phyloP scores from a whole-genome alignment of 1,140 invertebrate genomes.

The Ditylenchus dipsaci region DNA sequence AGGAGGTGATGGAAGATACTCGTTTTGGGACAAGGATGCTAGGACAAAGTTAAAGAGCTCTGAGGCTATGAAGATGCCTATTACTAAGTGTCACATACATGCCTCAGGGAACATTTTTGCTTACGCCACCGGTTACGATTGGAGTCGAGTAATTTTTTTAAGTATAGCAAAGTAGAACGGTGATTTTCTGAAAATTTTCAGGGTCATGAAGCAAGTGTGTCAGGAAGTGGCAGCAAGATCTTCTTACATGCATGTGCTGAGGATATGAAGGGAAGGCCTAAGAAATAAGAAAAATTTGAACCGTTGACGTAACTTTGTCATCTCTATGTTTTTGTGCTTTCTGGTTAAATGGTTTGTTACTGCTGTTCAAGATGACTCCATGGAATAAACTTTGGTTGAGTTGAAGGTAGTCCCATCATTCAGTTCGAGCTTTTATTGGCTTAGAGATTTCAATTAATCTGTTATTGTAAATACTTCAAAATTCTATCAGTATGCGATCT shows the following conservation, averaged over 20 bases:
- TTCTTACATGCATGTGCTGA: conserved; percentile 49
- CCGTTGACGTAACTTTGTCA: too few relatives aligned
- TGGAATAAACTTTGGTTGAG: too few relatives aligned
- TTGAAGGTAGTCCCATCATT: too few relatives aligned
- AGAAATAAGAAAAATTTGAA: conserved; percentile 42
- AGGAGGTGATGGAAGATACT: conserved; percentile 92
- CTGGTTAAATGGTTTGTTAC: too few relatives aligned
- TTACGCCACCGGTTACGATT: conserved; percentile 95
- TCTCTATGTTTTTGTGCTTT: too few relatives aligned
- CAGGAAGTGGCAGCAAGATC: conserved; percentile 42
- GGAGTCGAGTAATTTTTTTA: conserved; percentile 66
- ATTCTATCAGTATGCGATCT: too few relatives aligned
- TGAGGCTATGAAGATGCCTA: conserved; percentile 75
- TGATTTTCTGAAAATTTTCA: too few relatives aligned
- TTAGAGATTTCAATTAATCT: too few relatives aligned
- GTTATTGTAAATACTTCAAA: too few relatives aligned
- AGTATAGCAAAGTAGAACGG: too few relatives aligned
- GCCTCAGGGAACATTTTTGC: conserved; percentile 94
- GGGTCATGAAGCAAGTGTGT: conserved; percentile 49
- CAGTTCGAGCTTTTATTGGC: too few relatives aligned
- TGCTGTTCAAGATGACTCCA: too few relatives aligned
- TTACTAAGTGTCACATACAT: conserved; percentile 88
- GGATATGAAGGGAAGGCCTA: conserved; percentile 51
- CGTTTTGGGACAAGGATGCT: conserved; percentile 99
- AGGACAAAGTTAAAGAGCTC: conserved; percentile 82